Conservation (phyloP, 2,113 vertebrate species). For the Sus scrofa region DNA sequence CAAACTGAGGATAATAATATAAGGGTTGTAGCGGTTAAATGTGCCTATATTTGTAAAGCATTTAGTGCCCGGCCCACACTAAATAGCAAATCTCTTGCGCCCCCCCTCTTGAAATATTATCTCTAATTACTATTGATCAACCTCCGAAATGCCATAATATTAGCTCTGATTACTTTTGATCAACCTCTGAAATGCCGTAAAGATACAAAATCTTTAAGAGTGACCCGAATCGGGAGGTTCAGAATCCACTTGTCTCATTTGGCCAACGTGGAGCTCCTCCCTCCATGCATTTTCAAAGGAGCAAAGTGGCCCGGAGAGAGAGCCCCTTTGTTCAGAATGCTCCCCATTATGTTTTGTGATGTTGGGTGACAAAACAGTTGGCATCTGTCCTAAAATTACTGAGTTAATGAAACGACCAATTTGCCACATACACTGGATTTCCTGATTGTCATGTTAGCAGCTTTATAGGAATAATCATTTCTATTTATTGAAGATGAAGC, state of each 20-base stretch:
- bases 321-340: not conserved
- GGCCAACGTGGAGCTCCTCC: not conserved
- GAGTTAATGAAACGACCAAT: not conserved
- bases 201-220: not conserved
- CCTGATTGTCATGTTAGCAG: not conserved
- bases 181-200: not conserved
- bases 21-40: not conserved
- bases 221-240: conserved; percentile 11
- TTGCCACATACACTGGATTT: not conserved
- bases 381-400: not conserved
- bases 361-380: not conserved
- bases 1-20: not conserved
- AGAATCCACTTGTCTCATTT: not conserved
- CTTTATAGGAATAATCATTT: not conserved
- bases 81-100: not conserved
- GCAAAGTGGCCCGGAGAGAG: not conserved
- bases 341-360: not conserved
- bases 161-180: not conserved
- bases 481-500: not conserved
- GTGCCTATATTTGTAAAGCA: not conserved
- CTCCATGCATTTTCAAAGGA: not conserved
- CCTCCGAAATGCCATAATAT: not conserved
- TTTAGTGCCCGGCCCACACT: not conserved
- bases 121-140: not conserved
- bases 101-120: not conserved